Conservation (phyloP, 1,140 invertebrate genomes). For the Lysiphlebus fabarum region DNA sequence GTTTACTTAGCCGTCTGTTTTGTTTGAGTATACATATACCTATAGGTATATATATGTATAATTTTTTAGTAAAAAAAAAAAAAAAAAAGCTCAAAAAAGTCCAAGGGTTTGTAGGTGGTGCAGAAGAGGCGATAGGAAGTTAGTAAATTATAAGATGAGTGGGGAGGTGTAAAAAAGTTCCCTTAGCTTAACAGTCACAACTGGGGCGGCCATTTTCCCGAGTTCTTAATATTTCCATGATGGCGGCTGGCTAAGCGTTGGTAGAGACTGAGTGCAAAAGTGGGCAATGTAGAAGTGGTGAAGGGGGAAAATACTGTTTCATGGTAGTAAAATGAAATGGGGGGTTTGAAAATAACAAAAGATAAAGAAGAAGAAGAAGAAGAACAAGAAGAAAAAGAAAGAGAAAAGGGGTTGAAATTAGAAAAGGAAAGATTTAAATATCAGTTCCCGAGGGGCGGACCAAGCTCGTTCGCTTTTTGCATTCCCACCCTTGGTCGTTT, state of each 20-base stretch:
- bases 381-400: conserved; percentile 22
- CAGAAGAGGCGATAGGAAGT: too few species aligned
- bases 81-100: too few species aligned
- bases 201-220: conserved; percentile 53
- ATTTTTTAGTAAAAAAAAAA: too few species aligned
- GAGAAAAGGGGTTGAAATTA: conserved; percentile 50
- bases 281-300: conserved; percentile 16
- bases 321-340: conserved; percentile 5
- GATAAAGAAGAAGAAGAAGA: conserved; percentile 28
- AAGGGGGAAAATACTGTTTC: neutral
- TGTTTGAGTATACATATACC: too few species aligned
- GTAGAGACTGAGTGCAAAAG: conserved; percentile 28
- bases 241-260: conserved; percentile 45
- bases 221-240: conserved; percentile 58
- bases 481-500: conserved; percentile 14
- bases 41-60: too few species aligned
- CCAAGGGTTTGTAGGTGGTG: too few species aligned
- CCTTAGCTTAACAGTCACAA: conserved; percentile 46
- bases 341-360: conserved; percentile 28
- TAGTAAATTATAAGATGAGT: too few species aligned
- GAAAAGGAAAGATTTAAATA: conserved; percentile 59
- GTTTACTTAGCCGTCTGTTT: too few species aligned
- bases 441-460: conserved; percentile 55
- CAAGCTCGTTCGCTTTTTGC: conserved; percentile 35
- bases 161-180: conserved; percentile 33